Evolutionary conservation across 1,140 invertebrate genomes (phyloP).

Genomic region (Zaprionus ornatus): DNA sequence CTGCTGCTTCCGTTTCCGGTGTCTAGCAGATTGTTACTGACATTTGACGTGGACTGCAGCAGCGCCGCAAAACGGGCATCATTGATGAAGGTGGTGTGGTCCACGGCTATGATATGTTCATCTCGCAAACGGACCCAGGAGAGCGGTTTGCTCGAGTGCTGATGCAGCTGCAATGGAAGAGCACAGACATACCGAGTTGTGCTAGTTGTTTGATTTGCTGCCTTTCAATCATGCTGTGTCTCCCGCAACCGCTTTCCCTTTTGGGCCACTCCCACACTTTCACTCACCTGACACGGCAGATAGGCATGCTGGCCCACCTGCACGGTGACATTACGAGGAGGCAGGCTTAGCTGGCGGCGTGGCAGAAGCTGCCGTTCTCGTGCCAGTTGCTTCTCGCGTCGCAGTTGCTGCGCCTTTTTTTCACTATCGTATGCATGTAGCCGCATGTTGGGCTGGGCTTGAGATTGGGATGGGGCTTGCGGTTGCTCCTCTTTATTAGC

Average conservation of each 20-base stretch:
- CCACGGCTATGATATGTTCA: slow-evolving; percentile 94
- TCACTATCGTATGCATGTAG: slow-evolving; percentile 72
- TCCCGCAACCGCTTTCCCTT: not conserved
- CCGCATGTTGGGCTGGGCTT: slow-evolving; percentile 34
- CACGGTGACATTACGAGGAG: slow-evolving; percentile 89
- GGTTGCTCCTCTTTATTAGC: slow-evolving; percentile 39
- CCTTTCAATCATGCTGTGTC: slow-evolving; percentile 54
- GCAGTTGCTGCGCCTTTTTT: slow-evolving; percentile 62
- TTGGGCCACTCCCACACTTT: slow-evolving; percentile 2
- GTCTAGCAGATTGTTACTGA: slow-evolving; percentile 3
- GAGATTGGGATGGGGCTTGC: slow-evolving; percentile 21
- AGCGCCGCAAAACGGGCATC: slow-evolving; percentile 93
- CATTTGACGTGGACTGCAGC: slow-evolving; percentile 85
- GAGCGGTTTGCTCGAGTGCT: slow-evolving; percentile 90
- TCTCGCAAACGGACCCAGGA: slow-evolving; percentile 95
- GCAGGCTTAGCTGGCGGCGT: slow-evolving; percentile 59
- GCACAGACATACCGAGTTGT: not conserved
- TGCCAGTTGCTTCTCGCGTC: slow-evolving; percentile 68
- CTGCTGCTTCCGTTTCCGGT: slow-evolving; percentile 81
- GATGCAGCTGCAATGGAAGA: slow-evolving; percentile 82
- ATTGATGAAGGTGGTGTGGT: slow-evolving; percentile 92
- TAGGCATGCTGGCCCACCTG: slow-evolving; percentile 93
- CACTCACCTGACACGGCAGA: slow-evolving; percentile 91
- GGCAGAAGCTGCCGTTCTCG: slow-evolving; percentile 57
- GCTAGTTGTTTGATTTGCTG: slow-evolving; percentile 8